Percentiles rank a stretch among this genome's conserved stretches.
Evolutionary conservation across 1,140 invertebrate species (phyloP).

Genomic region (Euglossa dilemma): DNA sequence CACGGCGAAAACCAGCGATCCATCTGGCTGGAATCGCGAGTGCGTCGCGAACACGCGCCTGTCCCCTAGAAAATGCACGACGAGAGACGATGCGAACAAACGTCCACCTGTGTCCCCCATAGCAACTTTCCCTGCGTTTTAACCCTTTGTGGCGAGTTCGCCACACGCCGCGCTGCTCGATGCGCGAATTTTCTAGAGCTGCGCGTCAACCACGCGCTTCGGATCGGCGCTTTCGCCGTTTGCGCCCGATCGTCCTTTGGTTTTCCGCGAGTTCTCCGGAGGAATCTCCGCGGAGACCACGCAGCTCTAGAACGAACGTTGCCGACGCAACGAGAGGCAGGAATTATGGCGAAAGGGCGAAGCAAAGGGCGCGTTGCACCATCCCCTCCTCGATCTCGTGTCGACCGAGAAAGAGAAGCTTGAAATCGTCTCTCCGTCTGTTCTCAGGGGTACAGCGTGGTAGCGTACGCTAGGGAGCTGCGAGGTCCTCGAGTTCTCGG

Average conservation of each 20-base stretch:
- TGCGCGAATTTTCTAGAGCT: too few species aligned
- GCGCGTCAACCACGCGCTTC: too few species aligned
- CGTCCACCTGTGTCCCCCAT: background rate
- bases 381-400: conserved; percentile 5
- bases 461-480: conserved; percentile 19
- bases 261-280: too few species aligned
- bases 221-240: too few species aligned
- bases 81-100: conserved; percentile 45
- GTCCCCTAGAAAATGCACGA: conserved; percentile 15
- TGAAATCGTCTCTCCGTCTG: conserved; percentile 72
- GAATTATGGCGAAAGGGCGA: background rate
- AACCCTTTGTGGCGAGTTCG: too few species aligned
- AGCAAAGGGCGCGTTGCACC: background rate
- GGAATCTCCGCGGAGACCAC: too few species aligned
- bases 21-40: too few species aligned
- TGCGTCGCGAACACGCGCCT: background rate
- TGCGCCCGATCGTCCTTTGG: too few species aligned
- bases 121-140: background rate
- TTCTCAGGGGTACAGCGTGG: conserved; percentile 69
- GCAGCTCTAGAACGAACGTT: too few species aligned
- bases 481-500: conserved; percentile 46
- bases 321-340: too few species aligned
- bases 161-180: background rate
- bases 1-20: too few species aligned
- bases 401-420: background rate